Conservation (phyloP, 1,140 invertebrate species). For the Archivesica marissinica region DNA sequence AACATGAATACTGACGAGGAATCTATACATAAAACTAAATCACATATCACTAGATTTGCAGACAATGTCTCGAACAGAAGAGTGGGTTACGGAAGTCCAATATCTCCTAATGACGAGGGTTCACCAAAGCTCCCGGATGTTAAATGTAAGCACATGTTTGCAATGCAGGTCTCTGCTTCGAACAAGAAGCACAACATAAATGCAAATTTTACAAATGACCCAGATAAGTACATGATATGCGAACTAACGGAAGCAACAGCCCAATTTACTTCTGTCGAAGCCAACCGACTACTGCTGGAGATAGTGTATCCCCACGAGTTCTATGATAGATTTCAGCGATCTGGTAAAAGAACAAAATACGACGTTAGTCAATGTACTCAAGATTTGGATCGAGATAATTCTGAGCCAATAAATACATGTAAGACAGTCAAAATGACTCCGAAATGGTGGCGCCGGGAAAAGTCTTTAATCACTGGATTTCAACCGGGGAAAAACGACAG, state of each 20-base stretch:
- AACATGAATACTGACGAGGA: background rate
- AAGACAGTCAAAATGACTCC: background rate
- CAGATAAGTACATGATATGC: conserved; percentile 37
- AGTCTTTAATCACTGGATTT: background rate
- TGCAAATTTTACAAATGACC: background rate
- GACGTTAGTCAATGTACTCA: background rate
- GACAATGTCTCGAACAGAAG: background rate
- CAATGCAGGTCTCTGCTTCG: background rate
- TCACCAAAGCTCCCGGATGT: background rate
- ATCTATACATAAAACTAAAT: background rate
- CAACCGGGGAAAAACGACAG: background rate
- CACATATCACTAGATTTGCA: background rate
- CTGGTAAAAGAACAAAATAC: conserved; percentile 12
- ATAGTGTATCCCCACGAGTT: conserved; percentile 56
- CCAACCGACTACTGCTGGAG: conserved; percentile 53
- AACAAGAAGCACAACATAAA: background rate
- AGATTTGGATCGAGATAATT: background rate
- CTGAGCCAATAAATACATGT: conserved; percentile 42
- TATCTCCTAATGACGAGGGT: background rate
- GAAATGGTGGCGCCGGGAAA: conserved; percentile 29
- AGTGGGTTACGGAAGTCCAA: background rate
- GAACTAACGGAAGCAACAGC: conserved; percentile 47
- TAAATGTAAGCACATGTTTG: background rate
- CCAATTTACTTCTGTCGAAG: conserved; percentile 38
- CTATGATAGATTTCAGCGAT: conserved; percentile 48